A percentile compares a stretch with the other conserved stretches of the same genome.
Evolutionary conservation across 1,140 invertebrate genomes (phyloP).

Genomic region (Popillia japonica): DNA sequence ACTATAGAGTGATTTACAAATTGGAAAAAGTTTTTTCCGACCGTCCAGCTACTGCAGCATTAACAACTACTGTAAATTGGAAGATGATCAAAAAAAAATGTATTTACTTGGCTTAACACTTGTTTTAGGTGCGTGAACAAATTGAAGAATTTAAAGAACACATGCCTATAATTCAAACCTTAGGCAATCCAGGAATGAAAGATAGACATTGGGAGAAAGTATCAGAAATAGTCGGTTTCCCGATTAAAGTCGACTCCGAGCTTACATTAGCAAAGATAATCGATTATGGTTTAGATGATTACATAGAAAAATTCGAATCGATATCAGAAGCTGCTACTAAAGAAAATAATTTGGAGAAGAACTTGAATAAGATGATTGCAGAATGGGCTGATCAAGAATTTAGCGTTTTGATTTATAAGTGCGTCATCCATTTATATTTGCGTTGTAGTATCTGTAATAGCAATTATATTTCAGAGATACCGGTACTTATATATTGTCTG

Average conservation of each 20-base stretch:
- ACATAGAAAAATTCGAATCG: slow-evolving; percentile 88
- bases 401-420: slow-evolving; percentile 74
- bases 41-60: slow-evolving; percentile 69
- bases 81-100: too few species aligned
- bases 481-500: slow-evolving; percentile 89
- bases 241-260: slow-evolving; percentile 85
- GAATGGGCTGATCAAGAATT: slow-evolving; percentile 94
- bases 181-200: slow-evolving; percentile 95
- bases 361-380: slow-evolving; percentile 93
- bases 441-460: too few species aligned
- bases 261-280: slow-evolving; percentile 90
- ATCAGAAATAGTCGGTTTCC: slow-evolving; percentile 94
- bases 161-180: slow-evolving; percentile 88
- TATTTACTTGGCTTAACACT: too few species aligned
- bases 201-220: slow-evolving; percentile 95
- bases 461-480: slow-evolving; percentile 75
- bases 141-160: slow-evolving; percentile 92
- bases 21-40: slow-evolving; percentile 87
- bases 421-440: too few species aligned
- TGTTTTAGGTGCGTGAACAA: slow-evolving; percentile 64
- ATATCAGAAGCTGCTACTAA: slow-evolving; percentile 96
- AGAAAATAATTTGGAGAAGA: slow-evolving; percentile 93
- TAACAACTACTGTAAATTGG: slow-evolving; percentile 70
- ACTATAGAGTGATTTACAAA: slow-evolving; percentile 85
- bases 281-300: slow-evolving; percentile 90